phyloP scores from a whole-genome alignment of 2,797 vertebrate species.

The Pampus argenteus region DNA sequence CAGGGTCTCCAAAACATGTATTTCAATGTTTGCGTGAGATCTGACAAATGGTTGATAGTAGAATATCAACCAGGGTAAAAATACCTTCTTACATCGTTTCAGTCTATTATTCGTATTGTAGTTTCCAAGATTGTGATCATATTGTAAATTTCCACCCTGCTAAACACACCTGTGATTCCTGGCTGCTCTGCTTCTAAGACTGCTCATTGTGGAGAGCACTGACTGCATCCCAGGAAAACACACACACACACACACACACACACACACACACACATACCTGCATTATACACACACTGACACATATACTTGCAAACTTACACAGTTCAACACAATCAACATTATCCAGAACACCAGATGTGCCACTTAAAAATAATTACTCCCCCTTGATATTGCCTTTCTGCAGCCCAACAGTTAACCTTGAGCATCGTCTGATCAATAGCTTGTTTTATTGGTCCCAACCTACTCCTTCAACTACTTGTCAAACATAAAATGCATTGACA shows the following conservation, averaged over 20 bases:
- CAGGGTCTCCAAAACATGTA: constrained; percentile 15
- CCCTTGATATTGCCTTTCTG: constrained; percentile 48
- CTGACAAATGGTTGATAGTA: constrained; percentile 10
- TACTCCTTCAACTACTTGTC: constrained; percentile 61
- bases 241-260: constrained; percentile 10
- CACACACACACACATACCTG: neutral
- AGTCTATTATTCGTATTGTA: constrained; percentile 30
- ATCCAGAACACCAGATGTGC: constrained; percentile 71
- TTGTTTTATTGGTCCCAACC: constrained; percentile 74
- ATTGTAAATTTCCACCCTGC: constrained; percentile 62
- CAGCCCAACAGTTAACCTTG: constrained; percentile 78
- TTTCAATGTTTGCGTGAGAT: constrained; percentile 34
- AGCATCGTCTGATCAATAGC: constrained; percentile 69
- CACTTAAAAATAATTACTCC: constrained; percentile 63
- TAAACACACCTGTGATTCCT: constrained; percentile 76
- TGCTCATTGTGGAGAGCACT: constrained; percentile 24
- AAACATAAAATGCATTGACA: constrained; percentile 69
- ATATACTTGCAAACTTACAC: constrained; percentile 36
- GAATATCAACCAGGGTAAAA: constrained; percentile 29
- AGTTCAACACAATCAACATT: constrained; percentile 53
- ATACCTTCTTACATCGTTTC: constrained; percentile 28
- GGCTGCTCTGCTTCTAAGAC: constrained; percentile 50
- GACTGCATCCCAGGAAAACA: constrained; percentile 45
- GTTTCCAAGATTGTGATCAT: constrained; percentile 42
- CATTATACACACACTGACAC: constrained; percentile 14